Evolutionary conservation across 2,888 invertebrate genomes (phyloP).

Genomic region (Cistogaster globosa): DNA sequence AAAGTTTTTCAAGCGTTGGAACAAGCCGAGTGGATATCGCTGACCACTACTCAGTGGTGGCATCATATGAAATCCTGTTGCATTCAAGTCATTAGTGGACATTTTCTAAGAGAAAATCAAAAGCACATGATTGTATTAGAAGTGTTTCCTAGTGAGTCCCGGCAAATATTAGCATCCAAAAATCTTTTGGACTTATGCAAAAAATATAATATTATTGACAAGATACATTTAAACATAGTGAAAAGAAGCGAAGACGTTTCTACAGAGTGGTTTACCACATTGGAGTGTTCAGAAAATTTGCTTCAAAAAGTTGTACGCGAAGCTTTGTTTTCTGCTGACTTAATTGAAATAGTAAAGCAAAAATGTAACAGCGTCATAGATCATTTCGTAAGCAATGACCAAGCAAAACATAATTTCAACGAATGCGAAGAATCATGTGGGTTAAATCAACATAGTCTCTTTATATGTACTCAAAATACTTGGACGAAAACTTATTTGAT

Average conservation of each 20-base stretch:
- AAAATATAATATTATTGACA: constrained; percentile 62
- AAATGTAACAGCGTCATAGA: constrained; percentile 62
- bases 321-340: constrained; percentile 46
- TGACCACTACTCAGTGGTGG: constrained; percentile 55
- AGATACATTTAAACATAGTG: constrained; percentile 59
- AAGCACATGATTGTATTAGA: constrained; percentile 62
- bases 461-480: constrained; percentile 10
- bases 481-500: constrained; percentile 64
- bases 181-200: constrained; percentile 51
- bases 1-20: constrained; percentile 41
- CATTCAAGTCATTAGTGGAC: constrained; percentile 52
- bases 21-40: constrained; percentile 63
- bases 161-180: constrained; percentile 10
- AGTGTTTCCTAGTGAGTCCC: constrained; percentile 33
- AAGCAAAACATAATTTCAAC: constrained; percentile 48
- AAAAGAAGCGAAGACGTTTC: constrained; percentile 29
- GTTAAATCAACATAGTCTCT: constrained; percentile 39
- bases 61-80: constrained; percentile 43
- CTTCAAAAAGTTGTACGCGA: constrained; percentile 57
- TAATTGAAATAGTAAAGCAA: constrained; percentile 53
- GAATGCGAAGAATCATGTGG: constrained; percentile 64
- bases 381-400: constrained; percentile 51
- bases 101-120: constrained; percentile 64
- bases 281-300: constrained; percentile 58
- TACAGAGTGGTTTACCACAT: constrained; percentile 58